Evolutionary conservation across 2,113 vertebrate genomes (phyloP).

Genomic region (Motacilla alba): DNA sequence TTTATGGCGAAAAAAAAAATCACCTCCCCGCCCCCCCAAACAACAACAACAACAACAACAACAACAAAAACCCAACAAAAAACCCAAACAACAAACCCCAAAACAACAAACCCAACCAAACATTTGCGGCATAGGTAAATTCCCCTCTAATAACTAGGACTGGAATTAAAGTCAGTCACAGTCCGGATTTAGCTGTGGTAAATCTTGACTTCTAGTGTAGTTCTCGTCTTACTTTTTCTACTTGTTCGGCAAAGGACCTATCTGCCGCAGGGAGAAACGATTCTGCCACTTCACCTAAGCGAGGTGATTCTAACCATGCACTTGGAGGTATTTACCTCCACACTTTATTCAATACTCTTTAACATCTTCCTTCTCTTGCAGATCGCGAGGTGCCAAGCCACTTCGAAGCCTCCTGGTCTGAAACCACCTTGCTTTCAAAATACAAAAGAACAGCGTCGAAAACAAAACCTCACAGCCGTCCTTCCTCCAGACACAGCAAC

Average conservation of each 20-base stretch:
- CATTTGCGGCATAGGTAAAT: background rate
- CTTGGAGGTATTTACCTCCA: background rate
- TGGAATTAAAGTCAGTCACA: background rate
- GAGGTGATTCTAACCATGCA: background rate
- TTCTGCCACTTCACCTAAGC: background rate
- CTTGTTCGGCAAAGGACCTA: background rate
- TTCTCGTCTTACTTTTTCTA: background rate
- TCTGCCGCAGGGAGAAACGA: background rate
- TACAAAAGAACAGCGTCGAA: background rate
- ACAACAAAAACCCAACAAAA: background rate
- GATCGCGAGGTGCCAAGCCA: background rate
- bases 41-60: too few relatives aligned
- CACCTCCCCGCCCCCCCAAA: too few relatives aligned
- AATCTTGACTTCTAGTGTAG: background rate
- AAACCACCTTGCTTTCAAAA: conserved; percentile 12
- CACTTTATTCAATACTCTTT: background rate
- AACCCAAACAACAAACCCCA: background rate
- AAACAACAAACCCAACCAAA: background rate
- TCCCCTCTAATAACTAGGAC: background rate
- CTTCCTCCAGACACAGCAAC: background rate
- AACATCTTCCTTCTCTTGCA: background rate
- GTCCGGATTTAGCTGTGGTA: background rate
- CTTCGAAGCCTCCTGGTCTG: background rate
- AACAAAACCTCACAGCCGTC: background rate
- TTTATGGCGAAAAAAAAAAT: background rate